phyloP scores from a whole-genome alignment of 1,140 invertebrate species.

The Mamestra configurata region DNA sequence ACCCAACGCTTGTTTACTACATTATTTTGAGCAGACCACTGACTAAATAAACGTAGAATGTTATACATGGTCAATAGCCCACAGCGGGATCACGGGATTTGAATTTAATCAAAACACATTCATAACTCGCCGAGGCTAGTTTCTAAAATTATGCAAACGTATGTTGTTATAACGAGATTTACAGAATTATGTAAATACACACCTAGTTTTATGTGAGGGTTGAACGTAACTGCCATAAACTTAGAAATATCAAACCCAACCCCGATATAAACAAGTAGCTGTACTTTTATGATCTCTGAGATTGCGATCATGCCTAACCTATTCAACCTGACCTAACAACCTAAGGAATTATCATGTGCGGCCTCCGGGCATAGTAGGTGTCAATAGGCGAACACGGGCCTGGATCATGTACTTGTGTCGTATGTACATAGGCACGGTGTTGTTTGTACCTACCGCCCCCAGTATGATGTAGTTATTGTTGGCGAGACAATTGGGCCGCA shows the following conservation, averaged over 20 bases:
- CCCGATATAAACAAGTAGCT: slow-evolving; percentile 46
- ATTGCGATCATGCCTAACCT: slow-evolving; percentile 52
- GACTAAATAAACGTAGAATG: background rate
- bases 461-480: slow-evolving; percentile 32
- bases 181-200: slow-evolving; percentile 49
- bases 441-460: background rate
- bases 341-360: slow-evolving; percentile 53
- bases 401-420: slow-evolving; percentile 41
- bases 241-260: slow-evolving; percentile 51
- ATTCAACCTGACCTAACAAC: slow-evolving; percentile 50
- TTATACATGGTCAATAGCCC: background rate
- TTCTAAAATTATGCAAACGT: slow-evolving; percentile 37
- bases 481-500: slow-evolving; percentile 41
- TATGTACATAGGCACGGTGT: background rate
- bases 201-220: slow-evolving; percentile 48
- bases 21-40: background rate
- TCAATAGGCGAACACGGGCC: slow-evolving; percentile 41
- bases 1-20: background rate
- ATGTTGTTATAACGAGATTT: slow-evolving; percentile 45
- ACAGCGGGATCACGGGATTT: background rate
- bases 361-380: slow-evolving; percentile 48
- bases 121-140: background rate
- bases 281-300: slow-evolving; percentile 53
- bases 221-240: slow-evolving; percentile 40
- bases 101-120: slow-evolving; percentile 26